Evolutionary conservation across 2,888 invertebrate genomes (phyloP).

Genomic region (Caenorhabditis macrosperma): DNA sequence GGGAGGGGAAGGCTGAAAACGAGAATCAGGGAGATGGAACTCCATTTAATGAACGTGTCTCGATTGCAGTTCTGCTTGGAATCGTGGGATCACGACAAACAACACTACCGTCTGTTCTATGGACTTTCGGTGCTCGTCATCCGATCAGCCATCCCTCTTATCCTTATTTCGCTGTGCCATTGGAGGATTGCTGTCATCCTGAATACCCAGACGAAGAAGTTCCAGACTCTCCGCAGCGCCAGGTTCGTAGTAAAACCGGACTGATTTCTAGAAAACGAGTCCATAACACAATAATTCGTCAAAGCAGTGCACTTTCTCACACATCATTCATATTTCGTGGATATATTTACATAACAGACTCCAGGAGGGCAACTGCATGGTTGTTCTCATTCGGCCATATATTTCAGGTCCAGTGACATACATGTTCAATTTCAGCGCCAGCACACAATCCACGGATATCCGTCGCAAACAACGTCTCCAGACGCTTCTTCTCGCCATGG

Average conservation of each 20-base stretch:
- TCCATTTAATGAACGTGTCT: not conserved
- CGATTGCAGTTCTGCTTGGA: constrained; percentile 71
- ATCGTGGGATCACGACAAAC: constrained; percentile 65
- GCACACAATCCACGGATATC: constrained; percentile 84
- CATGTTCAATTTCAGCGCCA: constrained; percentile 41
- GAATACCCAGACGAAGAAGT: constrained; percentile 63
- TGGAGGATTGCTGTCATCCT: constrained; percentile 83
- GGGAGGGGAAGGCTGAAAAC: not conserved
- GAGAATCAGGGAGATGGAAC: not conserved
- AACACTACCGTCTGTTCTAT: constrained; percentile 66
- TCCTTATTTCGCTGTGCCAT: constrained; percentile 94
- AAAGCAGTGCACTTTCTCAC: not conserved
- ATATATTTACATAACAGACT: constrained; percentile 28
- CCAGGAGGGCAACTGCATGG: no score
- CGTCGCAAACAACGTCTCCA: constrained; percentile 93
- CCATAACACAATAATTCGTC: not conserved
- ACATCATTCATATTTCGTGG: not conserved
- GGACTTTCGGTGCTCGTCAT: constrained; percentile 84
- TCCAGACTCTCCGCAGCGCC: constrained; percentile 55
- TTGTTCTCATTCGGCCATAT: no score
- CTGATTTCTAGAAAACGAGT: not conserved
- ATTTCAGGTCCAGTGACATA: not conserved
- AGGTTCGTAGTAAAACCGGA: constrained; percentile 31
- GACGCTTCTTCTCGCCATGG: constrained; percentile 97
- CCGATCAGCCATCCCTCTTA: constrained; percentile 93